These are phyloP conservation scores for Hoplodrina blanda DNA, from an alignment of 2,888 invertebrate genomes.

Conservation along the genomic window DNA sequence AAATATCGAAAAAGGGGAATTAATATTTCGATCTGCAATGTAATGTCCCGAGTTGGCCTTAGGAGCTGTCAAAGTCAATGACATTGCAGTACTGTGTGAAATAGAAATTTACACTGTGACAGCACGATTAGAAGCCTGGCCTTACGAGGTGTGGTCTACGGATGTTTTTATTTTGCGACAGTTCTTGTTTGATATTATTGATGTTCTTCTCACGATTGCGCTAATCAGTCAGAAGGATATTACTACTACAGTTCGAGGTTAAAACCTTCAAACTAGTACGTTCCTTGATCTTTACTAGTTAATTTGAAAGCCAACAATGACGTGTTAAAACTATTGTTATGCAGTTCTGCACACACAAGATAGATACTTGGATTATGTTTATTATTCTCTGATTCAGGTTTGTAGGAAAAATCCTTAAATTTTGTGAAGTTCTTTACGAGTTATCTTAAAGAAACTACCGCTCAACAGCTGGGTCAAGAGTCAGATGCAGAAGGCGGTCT, in stretches of 20 bases:
- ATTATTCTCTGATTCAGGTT: background rate
- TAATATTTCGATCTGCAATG: background rate
- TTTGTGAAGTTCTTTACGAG: background rate
- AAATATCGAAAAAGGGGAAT: background rate
- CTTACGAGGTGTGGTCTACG: background rate
- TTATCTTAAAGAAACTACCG: background rate
- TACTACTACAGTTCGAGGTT: conserved; percentile 1
- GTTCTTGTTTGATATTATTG: background rate
- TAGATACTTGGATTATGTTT: background rate
- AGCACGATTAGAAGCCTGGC: background rate
- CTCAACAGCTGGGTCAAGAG: no score
- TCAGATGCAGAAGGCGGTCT: no score
- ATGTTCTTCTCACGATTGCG: conserved; percentile 2
- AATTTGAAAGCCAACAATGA: conserved; percentile 6
- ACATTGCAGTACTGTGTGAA: background rate
- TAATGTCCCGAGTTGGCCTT: conserved; percentile 4
- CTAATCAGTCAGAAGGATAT: conserved; percentile 13
- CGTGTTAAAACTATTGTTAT: background rate
- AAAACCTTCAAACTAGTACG: background rate
- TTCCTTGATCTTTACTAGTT: conserved; percentile 11
- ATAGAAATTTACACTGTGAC: background rate
- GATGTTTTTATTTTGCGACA: background rate
- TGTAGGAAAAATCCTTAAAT: background rate
- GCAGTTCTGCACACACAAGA: background rate
- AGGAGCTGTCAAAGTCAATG: conserved; percentile 3